Percentiles rank a stretch among this genome's conserved stretches.
These are phyloP conservation scores for Crypturellus tataupa DNA, from an alignment of 2,797 vertebrate species.

Conservation along the genomic window DNA sequence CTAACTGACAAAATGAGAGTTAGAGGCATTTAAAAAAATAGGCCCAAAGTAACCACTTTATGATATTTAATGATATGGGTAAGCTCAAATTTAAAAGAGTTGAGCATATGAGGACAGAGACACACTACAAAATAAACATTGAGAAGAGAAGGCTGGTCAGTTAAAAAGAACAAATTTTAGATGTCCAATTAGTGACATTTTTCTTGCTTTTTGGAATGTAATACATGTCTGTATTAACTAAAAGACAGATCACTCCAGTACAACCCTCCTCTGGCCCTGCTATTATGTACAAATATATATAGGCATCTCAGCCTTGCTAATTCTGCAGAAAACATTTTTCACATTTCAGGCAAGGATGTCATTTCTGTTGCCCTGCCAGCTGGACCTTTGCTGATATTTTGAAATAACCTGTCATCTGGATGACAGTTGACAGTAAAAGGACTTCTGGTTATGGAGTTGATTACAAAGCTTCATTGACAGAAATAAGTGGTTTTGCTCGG, in stretches of 20 bases:
- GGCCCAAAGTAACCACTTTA: background rate
- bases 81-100: background rate
- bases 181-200: background rate
- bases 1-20: background rate
- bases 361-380: conserved; percentile 47
- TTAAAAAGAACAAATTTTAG: background rate
- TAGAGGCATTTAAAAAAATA: background rate
- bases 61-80: background rate
- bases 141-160: background rate
- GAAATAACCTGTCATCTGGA: conserved; percentile 49
- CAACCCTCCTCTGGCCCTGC: background rate
- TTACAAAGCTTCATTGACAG: conserved; percentile 61
- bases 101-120: background rate
- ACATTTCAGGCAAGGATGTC: conserved; percentile 34
- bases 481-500: conserved; percentile 16
- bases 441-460: conserved; percentile 50
- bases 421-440: conserved; percentile 48
- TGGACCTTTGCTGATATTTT: conserved; percentile 45
- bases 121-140: background rate
- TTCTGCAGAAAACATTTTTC: conserved; percentile 61
- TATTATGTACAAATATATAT: background rate
- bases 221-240: background rate
- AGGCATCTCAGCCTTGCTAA: conserved; percentile 41
- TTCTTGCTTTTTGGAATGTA: background rate
- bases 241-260: background rate